phyloP scores from a whole-genome alignment of 2,888 invertebrate species.

The Didymodactylos carnosus region DNA sequence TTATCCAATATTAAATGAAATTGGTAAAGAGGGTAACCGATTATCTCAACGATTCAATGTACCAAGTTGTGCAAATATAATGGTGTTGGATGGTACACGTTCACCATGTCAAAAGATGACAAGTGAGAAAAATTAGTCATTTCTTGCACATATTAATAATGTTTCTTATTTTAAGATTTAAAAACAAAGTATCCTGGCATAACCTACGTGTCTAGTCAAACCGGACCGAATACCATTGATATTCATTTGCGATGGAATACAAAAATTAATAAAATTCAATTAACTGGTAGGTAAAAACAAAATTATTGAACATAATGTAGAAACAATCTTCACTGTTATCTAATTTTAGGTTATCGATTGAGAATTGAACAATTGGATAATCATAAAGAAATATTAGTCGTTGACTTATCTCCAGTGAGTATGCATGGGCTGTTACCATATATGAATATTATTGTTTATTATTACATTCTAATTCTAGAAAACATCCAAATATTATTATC shows the following conservation, averaged over 20 bases:
- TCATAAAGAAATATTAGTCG: neutral
- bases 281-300: no score
- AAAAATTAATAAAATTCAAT: no score
- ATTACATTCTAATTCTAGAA: neutral
- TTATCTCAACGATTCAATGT: neutral
- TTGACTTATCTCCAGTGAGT: neutral
- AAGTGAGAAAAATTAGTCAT: no score
- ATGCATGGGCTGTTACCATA: no score
- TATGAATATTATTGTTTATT: neutral
- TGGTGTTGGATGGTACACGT: neutral
- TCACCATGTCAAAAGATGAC: neutral
- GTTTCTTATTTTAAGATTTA: no score
- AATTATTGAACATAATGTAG: no score
- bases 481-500: neutral
- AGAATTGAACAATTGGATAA: neutral
- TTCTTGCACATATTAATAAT: no score
- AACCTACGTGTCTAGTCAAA: no score
- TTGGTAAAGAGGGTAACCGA: neutral
- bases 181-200: neutral
- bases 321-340: no score
- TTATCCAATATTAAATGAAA: constrained; percentile 17
- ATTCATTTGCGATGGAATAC: no score
- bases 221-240: no score
- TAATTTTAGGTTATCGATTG: neutral
- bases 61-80: neutral